Evolutionary conservation across 2,888 invertebrate species (phyloP), one percentile per base, ranked within the genome.

Genomic region (Nomada ruficornis): DNA sequence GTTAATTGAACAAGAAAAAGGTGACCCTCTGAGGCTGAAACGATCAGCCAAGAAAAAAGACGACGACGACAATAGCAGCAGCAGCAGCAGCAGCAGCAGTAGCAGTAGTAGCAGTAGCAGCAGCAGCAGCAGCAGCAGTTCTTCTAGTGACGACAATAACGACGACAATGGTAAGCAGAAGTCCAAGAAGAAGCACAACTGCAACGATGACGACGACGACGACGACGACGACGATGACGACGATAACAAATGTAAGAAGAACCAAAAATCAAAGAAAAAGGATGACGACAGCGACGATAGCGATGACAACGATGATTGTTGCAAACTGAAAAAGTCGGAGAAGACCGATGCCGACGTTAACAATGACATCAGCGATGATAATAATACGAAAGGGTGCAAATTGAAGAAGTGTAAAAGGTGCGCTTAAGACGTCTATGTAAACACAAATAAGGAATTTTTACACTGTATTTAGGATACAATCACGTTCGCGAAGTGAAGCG

Each of bases 91-190:
- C 7, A 82, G 85, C 2, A 85, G 83, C 2, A 83, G 77, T 7
- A 86, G 82, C 11, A 82, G 78, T 0, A 73, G 77, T 0, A 80
- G 80, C 0, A 72, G 72, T 11, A 82, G 79, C n/a, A 84, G 84
- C 13, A 82, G 78, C 23, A 84, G 79, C 18, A 84, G 84, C 5
- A 82, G 79, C 18, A 82, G 79, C 20, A 82, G 82, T 50, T 82
- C 84, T 20, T 86, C 87, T 18, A 83, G 76, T 36, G 80, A 83
- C 44, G 83, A 80, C 13, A 71, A 83, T 10, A 44, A 75, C 59
- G 74, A 83, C 7, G 57, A 77, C 3, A 29, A 77, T 0, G 36
- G 72, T 5, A 59, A 63, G n/a, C 50, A 47, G 18, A 65, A 54
- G 18, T 36, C 26, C 0, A 69, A 57, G 36, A 65, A 73, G 0